These are phyloP conservation scores for Hypsibius dujardini DNA, from an alignment of 1,140 invertebrate genomes.

Conservation along the genomic window DNA sequence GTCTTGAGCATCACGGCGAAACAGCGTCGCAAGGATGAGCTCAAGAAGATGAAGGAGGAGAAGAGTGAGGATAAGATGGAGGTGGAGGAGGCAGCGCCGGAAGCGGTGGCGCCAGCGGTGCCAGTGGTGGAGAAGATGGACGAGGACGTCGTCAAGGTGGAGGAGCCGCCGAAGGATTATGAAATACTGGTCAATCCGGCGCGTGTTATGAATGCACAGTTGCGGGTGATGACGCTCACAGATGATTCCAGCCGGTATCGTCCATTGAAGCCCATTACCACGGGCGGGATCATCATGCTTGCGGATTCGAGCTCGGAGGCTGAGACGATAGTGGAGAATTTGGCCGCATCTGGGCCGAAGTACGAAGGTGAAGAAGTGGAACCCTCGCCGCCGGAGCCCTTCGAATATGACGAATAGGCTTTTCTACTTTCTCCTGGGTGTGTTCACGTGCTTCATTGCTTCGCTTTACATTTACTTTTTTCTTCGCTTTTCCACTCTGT, in stretches of 20 bases:
- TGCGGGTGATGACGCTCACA: constrained; percentile 51
- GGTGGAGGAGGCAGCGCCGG: constrained; percentile 48
- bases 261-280: constrained; percentile 61
- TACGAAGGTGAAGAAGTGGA: constrained; percentile 75
- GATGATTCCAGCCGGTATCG: constrained; percentile 55
- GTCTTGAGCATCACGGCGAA: constrained; percentile 88
- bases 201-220: constrained; percentile 73
- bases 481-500: too few species aligned
- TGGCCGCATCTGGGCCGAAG: constrained; percentile 78
- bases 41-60: constrained; percentile 50
- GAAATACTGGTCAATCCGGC: constrained; percentile 86
- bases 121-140: constrained; percentile 22
- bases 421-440: not conserved
- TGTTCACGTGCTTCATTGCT: too few species aligned
- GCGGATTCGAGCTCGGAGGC: constrained; percentile 53
- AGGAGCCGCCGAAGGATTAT: constrained; percentile 44
- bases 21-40: constrained; percentile 33
- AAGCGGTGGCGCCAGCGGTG: constrained; percentile 37
- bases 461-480: too few species aligned
- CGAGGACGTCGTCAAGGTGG: constrained; percentile 43
- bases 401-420: constrained; percentile 63
- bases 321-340: constrained; percentile 73
- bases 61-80: constrained; percentile 39
- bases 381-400: constrained; percentile 86
- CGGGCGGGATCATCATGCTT: constrained; percentile 84